Base-by-base conservation (phyloP, 1,140 invertebrate genomes). In the Elymnias hypermnestra region DNA sequence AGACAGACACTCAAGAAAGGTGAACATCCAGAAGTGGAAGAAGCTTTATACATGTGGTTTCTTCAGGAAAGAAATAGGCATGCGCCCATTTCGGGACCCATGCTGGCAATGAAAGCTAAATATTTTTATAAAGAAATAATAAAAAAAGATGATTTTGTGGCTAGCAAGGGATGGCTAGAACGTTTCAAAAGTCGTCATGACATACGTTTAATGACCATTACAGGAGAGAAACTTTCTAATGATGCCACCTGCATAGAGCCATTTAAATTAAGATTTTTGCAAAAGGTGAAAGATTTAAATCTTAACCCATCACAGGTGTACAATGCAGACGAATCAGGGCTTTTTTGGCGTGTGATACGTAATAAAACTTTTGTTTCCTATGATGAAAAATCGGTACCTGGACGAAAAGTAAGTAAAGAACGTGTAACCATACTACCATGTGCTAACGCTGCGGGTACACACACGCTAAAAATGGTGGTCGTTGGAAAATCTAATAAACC, bases 401-500 rank as follows among this genome's bases (percentile, higher is more conserved):
- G 57, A 52, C 47, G 52, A 36, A 78, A 75, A 66, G 40, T 59
- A 13, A 61, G 51, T 46, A 77, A 76, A 70, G 69, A 82, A 39
- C 39, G 64, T 50, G 51, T 81, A 51, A 77, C 75, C 12, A 48
- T 79, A 37, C 41, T 75, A 52, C 47, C 55, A 31, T 79, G 68
- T 58, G 56, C 64, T 43, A 83, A 73, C 8, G 58, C 58, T 52
- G 41, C 53, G 4, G 58, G 53, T 41, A 63, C 56, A 46, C 75
- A 78, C 52, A 51, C 51, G 52, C 59, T 79, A n/a, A 65, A 65
- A 26, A 39, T 76, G 37, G 29, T 74, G 38, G 54, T 79, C 21
- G 45, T 81, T 57, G 72, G 68, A 26, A 78, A 81, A 75, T 60
- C 70, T 45, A 68, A 73, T 38, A 73, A 73, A 45, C 71, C 63